phyloP scores from a whole-genome alignment of 2,113 vertebrate genomes.

The Peucedramus taeniatus region DNA sequence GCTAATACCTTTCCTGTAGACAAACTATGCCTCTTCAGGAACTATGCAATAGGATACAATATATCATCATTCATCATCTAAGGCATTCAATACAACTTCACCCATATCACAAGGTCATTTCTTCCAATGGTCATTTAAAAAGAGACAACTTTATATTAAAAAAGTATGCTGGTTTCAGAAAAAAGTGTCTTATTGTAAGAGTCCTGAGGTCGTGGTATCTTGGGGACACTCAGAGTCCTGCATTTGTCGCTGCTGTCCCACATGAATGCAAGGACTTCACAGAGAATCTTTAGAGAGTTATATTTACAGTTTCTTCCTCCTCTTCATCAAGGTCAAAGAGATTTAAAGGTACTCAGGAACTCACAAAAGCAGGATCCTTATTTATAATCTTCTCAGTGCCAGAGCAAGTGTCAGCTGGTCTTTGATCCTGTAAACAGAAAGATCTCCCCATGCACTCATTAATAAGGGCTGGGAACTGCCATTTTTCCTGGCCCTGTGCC shows the following conservation, averaged over 20 bases:
- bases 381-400: not conserved
- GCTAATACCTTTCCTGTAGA: not conserved
- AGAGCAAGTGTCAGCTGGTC: slow-evolving; percentile 20
- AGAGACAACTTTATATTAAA: not conserved
- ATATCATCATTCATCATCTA: slow-evolving; percentile 12
- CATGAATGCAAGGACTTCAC: not conserved
- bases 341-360: slow-evolving; percentile 25
- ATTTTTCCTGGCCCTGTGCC: slow-evolving; percentile 26
- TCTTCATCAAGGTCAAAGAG: slow-evolving; percentile 3
- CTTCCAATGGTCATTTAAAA: not conserved
- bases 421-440: not conserved
- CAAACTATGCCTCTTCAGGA: not conserved
- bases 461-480: slow-evolving; percentile 11
- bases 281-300: not conserved
- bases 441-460: not conserved
- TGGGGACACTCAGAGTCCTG: not conserved
- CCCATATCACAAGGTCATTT: not conserved
- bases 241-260: not conserved
- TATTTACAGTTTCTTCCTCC: not conserved
- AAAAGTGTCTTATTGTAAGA: not conserved
- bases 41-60: not conserved
- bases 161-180: not conserved
- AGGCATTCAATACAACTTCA: not conserved
- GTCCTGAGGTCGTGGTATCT: not conserved
- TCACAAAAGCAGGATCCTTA: not conserved